Evolutionary conservation across 2,797 vertebrate species (phyloP), one percentile per base, ranked within the genome.

Genomic region (Xiphophorus birchmanni): DNA sequence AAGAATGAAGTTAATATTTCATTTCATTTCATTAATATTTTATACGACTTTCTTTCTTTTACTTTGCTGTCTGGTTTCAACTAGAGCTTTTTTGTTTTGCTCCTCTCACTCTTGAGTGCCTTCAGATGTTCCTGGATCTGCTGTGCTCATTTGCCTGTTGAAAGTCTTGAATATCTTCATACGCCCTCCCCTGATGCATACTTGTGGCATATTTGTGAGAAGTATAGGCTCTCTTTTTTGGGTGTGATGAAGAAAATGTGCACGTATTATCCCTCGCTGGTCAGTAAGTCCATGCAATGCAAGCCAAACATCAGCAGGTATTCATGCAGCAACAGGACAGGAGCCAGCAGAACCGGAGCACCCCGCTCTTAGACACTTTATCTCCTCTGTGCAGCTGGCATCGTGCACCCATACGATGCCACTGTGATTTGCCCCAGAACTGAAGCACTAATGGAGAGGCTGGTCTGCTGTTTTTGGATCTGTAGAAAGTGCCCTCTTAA

Each of bases 1-100:
- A 92, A 93, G 83, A 92, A 92, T 91, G 80, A 75, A 2, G 71
- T 94, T 89, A 93, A 93, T 94, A 91, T 94, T 94, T 93, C 0
- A 94, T 93, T 80, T 45, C 1, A 54, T 10, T 54, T 54, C 80
- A 92, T 94, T 79, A 91, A 93, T 93, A 91, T 93, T 95, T 94
- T 47, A 94, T 88, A 4, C 47, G 37, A 78, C 79, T 85, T 82
- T 91, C 15, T 90, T 80, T 88, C 80, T 82, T 74, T 85, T 80
- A 88, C 81, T 88, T 81, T 71, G 37, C 84, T 77, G 85, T 88
- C 82, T 85, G 77, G 87, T 85, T 84, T 89, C 82, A 80, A 73
- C 79, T 47, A 76, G 75, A 85, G 77, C 76, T 85, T 86, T 83
- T 21, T 37, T 32, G n/a, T 60, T 44, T 21, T 47, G 29, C 60